Evolutionary conservation across 2,113 vertebrate species (phyloP).

Genomic region (Oryzias woworae): DNA sequence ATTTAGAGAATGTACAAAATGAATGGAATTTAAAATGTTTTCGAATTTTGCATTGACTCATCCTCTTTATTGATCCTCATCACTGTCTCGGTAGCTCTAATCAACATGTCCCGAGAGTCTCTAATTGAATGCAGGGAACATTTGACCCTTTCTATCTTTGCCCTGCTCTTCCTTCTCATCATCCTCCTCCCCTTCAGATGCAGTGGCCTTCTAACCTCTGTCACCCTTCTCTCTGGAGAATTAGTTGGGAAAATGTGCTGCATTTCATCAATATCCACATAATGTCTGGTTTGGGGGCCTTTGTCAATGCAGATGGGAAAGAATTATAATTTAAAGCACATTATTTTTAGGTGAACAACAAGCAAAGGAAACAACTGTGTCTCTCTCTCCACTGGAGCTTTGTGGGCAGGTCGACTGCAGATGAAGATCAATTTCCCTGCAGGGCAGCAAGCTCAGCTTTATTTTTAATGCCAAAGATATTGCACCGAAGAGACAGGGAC

Average conservation of each 20-base stretch:
- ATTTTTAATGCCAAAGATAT: constrained; percentile 59
- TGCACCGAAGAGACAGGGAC: constrained; percentile 34
- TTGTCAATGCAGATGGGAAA: constrained; percentile 27
- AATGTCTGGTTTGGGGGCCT: neutral
- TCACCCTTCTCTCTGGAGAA: constrained; percentile 36
- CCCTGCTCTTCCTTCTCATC: constrained; percentile 39
- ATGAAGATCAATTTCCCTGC: constrained; percentile 69
- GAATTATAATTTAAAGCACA: constrained; percentile 53
- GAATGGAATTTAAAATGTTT: neutral
- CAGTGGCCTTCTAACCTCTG: constrained; percentile 30
- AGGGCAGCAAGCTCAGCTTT: constrained; percentile 58
- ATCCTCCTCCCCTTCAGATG: constrained; percentile 33
- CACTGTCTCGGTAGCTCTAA: constrained; percentile 28
- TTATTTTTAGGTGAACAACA: constrained; percentile 49
- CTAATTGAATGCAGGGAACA: constrained; percentile 67
- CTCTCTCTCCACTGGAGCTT: constrained; percentile 16
- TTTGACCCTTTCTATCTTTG: constrained; percentile 73
- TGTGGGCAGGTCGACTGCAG: constrained; percentile 45
- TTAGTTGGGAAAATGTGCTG: constrained; percentile 36
- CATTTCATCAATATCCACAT: constrained; percentile 51
- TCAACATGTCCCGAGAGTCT: constrained; percentile 47
- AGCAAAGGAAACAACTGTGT: constrained; percentile 51
- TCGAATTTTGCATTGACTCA: constrained; percentile 12
- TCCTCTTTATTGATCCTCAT: constrained; percentile 60
- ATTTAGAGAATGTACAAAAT: no score